phyloP scores from a whole-genome alignment of 1,140 invertebrate species.

The Capitella teleta region DNA sequence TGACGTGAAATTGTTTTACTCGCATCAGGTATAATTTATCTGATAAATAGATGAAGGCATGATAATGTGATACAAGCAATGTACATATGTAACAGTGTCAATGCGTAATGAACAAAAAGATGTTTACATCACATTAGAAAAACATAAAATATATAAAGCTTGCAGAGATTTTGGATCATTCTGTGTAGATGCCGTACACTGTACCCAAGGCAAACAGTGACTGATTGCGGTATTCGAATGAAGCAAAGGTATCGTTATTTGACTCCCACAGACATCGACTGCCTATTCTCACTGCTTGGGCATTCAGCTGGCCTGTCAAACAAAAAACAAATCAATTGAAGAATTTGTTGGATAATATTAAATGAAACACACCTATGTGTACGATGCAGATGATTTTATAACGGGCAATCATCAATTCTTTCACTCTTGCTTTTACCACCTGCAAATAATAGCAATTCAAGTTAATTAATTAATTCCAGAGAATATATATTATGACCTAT shows the following conservation, averaged over 20 bases:
- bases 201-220: constrained; percentile 33
- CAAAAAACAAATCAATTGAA: constrained; percentile 19
- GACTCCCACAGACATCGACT: constrained; percentile 37
- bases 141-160: too few relatives aligned
- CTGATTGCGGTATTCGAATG: constrained; percentile 31
- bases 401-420: constrained; percentile 32
- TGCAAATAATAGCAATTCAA: constrained; percentile 13
- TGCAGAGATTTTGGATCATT: too few relatives aligned
- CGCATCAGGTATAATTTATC: too few relatives aligned
- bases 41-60: too few relatives aligned
- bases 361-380: neutral
- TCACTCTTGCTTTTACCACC: constrained; percentile 36
- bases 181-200: constrained; percentile 35
- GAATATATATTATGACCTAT: neutral
- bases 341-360: neutral
- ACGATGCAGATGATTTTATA: constrained; percentile 28
- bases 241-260: constrained; percentile 27
- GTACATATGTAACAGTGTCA: too few relatives aligned
- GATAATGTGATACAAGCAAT: too few relatives aligned
- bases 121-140: too few relatives aligned
- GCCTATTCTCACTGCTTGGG: constrained; percentile 28
- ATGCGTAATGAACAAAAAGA: too few relatives aligned
- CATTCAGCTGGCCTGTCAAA: constrained; percentile 27
- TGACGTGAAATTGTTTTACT: too few relatives aligned
- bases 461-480: neutral